A percentile compares a stretch with the other conserved stretches of the same genome.
These are phyloP conservation scores for Caerostris darwini DNA, from an alignment of 1,140 invertebrate genomes.

Conservation along the genomic window DNA sequence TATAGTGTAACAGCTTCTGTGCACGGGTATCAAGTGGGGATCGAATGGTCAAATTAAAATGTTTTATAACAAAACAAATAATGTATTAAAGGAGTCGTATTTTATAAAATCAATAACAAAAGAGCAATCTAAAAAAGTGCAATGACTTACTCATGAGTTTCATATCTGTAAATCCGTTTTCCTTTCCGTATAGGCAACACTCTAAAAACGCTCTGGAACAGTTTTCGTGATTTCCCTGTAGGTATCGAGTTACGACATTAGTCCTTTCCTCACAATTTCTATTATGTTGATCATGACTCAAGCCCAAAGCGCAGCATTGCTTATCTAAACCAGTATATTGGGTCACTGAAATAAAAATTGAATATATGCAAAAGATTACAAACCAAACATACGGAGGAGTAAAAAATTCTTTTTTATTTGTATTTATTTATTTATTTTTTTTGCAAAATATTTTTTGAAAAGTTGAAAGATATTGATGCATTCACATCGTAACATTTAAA, in stretches of 20 bases:
- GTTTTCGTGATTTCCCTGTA: slow-evolving; percentile 14
- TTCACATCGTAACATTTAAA: no score
- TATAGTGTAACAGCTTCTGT: no score
- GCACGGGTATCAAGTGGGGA: no score
- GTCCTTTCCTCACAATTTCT: slow-evolving; percentile 36
- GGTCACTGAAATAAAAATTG: slow-evolving; percentile 21
- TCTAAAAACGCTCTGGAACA: slow-evolving; percentile 57
- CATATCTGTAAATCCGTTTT: background rate
- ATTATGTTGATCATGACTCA: background rate
- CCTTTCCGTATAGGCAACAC: slow-evolving; percentile 53
- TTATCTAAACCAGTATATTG: background rate
- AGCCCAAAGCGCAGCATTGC: slow-evolving; percentile 59
- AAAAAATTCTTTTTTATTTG: no score
- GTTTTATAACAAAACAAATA: no score
- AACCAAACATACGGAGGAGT: background rate
- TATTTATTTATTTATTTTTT: no score
- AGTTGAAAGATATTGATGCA: no score
- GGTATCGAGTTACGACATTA: slow-evolving; percentile 20
- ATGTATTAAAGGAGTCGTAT: no score
- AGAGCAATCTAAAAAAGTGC: no score
- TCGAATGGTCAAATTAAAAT: no score
- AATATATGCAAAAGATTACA: background rate
- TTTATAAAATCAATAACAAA: no score
- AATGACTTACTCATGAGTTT: slow-evolving; percentile 11
- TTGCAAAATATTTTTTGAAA: no score